Evolutionary conservation across 2,888 invertebrate genomes (phyloP), one percentile per base, ranked within the genome.

Genomic region (Electrophaes corylata): DNA sequence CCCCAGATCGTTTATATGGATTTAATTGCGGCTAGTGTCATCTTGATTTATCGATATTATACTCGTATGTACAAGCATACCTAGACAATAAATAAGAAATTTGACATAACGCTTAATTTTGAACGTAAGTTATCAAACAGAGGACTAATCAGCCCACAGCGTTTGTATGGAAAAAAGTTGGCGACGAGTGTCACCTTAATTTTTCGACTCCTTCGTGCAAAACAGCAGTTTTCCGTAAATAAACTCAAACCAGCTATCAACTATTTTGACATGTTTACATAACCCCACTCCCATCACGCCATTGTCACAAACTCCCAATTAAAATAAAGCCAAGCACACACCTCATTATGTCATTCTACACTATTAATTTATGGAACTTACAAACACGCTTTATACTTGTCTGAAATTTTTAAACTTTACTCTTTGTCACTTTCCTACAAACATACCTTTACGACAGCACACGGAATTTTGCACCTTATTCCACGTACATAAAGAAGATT

Each of bases 331-430:
- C 53, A 46, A 51, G 50, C 60, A 75, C 71, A 76, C 79, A 81
- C 80, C 81, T 79, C 86, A 83, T 88, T 81, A 83, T 81, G 86
- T 88, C 88, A 84, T 75, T 86, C 79, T 71, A 64, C 87, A 78
- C 83, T 76, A 83, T 85, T 83, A 83, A 88, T 87, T 75, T 76
- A 80, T 68, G 70, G 71, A 64, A 62, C 59, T 55, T 53, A 72
- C 73, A 72, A 75, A 74, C 73, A 72, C 75, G 75, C 81, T 85
- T 83, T 78, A 83, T 84, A 81, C 83, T 81, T 81, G 86, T 86
- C 85, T 79, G 70, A 73, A 78, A 79, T 71, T 79, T 80, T 79
- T 75, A 81, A 81, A 80, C 78, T 68, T 59, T 61, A 75, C 78
- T 75, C 78, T 77, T 78, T 75, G 82, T 81, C 82, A 81, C 60